phyloP scores from a whole-genome alignment of 1,140 invertebrate species.

The Cheumatopsyche charites region DNA sequence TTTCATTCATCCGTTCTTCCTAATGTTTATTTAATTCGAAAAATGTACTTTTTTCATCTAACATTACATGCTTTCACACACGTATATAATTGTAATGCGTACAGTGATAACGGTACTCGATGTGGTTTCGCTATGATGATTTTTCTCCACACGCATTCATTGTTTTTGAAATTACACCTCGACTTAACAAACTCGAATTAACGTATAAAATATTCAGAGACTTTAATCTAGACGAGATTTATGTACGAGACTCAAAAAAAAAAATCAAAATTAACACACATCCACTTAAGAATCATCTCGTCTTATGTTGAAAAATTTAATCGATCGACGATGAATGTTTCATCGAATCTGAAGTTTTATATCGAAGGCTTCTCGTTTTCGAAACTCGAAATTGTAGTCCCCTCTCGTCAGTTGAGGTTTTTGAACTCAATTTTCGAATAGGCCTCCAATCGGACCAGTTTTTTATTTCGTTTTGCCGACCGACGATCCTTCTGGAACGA shows the following conservation, averaged over 20 bases:
- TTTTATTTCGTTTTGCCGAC: neutral
- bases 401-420: neutral
- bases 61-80: neutral
- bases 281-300: too few species aligned
- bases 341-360: too few species aligned
- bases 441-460: neutral
- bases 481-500: slow-evolving; percentile 8
- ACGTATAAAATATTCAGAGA: too few species aligned
- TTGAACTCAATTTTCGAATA: slow-evolving; percentile 1
- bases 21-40: too few species aligned
- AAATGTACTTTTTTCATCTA: too few species aligned
- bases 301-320: too few species aligned
- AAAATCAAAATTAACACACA: too few species aligned
- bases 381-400: neutral
- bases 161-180: neutral
- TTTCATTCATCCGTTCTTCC: too few species aligned
- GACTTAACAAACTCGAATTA: too few species aligned
- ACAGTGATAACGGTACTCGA: neutral
- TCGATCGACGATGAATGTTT: too few species aligned
- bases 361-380: neutral
- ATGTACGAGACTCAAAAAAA: too few species aligned
- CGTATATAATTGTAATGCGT: neutral
- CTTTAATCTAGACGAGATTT: too few species aligned
- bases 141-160: neutral
- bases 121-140: slow-evolving; percentile 12